These are phyloP conservation scores for Platysternon megacephalum DNA, from an alignment of 2,113 vertebrate species.

Conservation along the genomic window DNA sequence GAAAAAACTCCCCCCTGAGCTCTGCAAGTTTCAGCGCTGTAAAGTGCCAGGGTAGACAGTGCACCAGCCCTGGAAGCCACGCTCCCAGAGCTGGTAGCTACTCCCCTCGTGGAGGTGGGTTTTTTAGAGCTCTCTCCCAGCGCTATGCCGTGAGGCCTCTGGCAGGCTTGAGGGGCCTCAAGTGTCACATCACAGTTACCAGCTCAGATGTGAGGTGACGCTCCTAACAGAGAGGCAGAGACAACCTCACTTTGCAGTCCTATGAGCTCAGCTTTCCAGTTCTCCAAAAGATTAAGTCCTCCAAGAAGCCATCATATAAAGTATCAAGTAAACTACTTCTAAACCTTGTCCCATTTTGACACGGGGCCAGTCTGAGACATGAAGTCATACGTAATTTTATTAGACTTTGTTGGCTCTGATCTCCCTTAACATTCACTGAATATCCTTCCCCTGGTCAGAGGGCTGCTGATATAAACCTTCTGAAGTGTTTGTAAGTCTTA, in stretches of 20 bases:
- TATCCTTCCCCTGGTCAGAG: not conserved
- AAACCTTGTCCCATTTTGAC: conserved; percentile 39
- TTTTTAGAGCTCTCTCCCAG: no score
- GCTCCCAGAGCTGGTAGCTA: no score
- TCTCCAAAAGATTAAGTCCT: not conserved
- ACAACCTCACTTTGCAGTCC: no score
- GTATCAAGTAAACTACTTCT: not conserved
- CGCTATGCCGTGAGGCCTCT: no score
- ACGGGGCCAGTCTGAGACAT: conserved; percentile 31
- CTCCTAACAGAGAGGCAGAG: not conserved
- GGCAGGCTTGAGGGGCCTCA: no score
- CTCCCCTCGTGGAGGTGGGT: no score
- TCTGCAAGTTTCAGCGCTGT: no score
- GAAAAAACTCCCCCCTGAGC: no score
- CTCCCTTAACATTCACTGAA: not conserved
- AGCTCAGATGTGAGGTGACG: not conserved
- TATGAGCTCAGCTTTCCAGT: not conserved
- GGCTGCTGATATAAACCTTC: not conserved
- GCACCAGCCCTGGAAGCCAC: no score
- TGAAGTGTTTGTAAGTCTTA: not conserved
- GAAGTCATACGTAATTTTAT: conserved; percentile 28
- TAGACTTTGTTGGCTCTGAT: not conserved
- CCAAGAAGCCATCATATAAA: accelerated
- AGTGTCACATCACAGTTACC: no score
- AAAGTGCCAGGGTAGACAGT: no score